These are phyloP conservation scores for Flabesymbios commensalis DNA, from an alignment of 2,888 invertebrate species.

Conservation along the genomic window DNA sequence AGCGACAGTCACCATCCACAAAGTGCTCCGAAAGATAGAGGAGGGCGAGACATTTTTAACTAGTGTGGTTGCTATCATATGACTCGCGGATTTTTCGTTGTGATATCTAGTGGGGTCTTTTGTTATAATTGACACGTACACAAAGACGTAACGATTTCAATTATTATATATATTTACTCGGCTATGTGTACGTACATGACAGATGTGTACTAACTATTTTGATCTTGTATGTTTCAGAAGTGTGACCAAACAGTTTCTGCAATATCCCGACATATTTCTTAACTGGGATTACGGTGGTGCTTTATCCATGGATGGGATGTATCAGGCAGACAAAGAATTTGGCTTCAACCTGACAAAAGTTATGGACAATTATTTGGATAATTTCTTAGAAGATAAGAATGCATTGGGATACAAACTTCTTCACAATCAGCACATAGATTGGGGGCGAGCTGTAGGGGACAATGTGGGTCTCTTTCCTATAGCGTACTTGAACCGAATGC, in stretches of 20 bases:
- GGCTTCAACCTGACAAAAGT: neutral
- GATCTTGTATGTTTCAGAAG: no score
- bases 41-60: no score
- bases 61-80: no score
- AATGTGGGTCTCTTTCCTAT: constrained; percentile 8
- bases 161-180: no score
- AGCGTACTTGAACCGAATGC: constrained; percentile 1
- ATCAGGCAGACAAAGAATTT: neutral
- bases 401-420: neutral
- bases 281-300: constrained; percentile 15
- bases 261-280: neutral
- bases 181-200: no score
- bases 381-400: neutral
- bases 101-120: no score
- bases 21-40: no score
- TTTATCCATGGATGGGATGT: constrained; percentile 1
- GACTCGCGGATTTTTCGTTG: no score
- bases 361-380: constrained; percentile 4
- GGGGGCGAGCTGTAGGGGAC: constrained; percentile 4
- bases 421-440: neutral
- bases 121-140: no score
- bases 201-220: no score
- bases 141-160: no score
- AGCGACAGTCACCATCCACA: no score
- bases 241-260: neutral